Conservation (phyloP, 2,797 vertebrate species). For the Emys orbicularis region DNA sequence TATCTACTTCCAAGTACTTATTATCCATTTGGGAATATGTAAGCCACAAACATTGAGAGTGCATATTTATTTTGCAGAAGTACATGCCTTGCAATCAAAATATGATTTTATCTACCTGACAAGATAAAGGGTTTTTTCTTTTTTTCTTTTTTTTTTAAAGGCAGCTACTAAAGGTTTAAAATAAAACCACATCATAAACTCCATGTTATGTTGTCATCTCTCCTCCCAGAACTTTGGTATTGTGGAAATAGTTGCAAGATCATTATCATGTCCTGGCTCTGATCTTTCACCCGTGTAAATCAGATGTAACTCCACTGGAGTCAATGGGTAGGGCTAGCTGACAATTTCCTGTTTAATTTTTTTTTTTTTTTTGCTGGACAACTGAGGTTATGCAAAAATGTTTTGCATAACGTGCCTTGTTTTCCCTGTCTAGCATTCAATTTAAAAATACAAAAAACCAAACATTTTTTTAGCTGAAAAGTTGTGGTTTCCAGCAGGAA, state of each 20-base stretch:
- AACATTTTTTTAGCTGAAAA: background rate
- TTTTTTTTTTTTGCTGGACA: background rate
- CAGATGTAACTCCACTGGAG: background rate
- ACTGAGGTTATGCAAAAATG: background rate
- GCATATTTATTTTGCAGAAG: background rate
- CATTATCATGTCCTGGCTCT: background rate
- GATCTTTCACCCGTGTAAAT: background rate
- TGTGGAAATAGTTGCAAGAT: background rate
- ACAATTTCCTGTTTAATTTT: background rate
- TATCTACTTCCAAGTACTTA: background rate
- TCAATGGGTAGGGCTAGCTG: background rate
- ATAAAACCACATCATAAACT: background rate
- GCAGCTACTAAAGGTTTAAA: background rate
- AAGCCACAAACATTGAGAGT: background rate
- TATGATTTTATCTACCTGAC: background rate
- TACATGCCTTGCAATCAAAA: background rate
- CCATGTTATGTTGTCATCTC: fast-evolving
- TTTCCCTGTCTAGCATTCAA: background rate
- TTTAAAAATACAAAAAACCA: background rate
- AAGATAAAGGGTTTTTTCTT: background rate
- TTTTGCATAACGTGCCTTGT: background rate
- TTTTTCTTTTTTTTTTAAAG: background rate
- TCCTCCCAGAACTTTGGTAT: fast-evolving
- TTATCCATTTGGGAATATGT: background rate
- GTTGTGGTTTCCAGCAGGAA: background rate